Conservation (phyloP, 2,888 invertebrate genomes). For the Linyphia triangularis region DNA sequence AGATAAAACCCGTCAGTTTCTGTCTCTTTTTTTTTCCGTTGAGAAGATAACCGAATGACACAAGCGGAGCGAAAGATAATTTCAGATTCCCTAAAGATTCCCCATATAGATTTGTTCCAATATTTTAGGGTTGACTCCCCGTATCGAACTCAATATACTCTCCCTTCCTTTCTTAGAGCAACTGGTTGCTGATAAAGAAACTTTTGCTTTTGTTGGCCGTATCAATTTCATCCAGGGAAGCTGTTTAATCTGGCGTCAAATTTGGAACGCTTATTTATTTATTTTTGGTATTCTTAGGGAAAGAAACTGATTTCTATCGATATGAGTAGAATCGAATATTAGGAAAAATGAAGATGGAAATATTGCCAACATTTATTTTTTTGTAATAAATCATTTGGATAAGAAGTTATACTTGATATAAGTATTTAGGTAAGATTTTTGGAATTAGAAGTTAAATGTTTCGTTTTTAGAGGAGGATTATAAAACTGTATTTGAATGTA, state of each 20-base stretch:
- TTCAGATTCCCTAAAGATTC: constrained; percentile 69
- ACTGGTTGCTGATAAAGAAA: constrained; percentile 73
- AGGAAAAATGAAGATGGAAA: neutral
- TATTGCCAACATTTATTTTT: no score
- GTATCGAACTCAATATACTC: constrained; percentile 32
- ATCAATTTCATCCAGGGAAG: constrained; percentile 41
- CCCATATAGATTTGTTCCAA: constrained; percentile 68
- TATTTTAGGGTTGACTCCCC: constrained; percentile 72
- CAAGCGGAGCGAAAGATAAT: constrained; percentile 67
- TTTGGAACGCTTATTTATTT: constrained; percentile 46
- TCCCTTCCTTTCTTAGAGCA: constrained; percentile 23
- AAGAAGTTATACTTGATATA: no score
- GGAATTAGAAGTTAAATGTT: no score
- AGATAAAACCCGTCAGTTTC: constrained; percentile 69
- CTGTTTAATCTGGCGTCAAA: constrained; percentile 69
- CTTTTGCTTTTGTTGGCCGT: constrained; percentile 38
- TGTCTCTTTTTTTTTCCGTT: neutral
- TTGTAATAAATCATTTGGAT: no score
- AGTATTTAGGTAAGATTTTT: no score
- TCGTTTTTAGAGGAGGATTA: no score
- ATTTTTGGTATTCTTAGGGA: constrained; percentile 25
- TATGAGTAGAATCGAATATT: neutral
- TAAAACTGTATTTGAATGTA: no score
- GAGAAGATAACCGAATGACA: constrained; percentile 37
- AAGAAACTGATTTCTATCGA: constrained; percentile 46